phyloP scores from a whole-genome alignment of 2,797 vertebrate species.

The Lateolabrax maculatus region DNA sequence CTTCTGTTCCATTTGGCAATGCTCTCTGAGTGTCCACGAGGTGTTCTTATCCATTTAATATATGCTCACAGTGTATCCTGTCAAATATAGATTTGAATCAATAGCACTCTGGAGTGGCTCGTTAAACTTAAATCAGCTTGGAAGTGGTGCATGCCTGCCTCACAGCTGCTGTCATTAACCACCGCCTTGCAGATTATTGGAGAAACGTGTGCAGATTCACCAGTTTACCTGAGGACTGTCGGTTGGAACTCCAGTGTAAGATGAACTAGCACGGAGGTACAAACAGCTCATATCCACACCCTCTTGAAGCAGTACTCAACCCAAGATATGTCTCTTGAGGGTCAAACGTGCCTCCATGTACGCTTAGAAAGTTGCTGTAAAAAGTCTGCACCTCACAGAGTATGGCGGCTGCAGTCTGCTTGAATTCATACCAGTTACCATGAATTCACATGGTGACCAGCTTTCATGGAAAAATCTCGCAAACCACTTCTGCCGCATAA shows the following conservation, averaged over 20 bases:
- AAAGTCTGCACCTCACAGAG: slow-evolving; percentile 33
- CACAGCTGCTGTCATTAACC: slow-evolving; percentile 89
- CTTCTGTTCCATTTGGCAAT: slow-evolving; percentile 74
- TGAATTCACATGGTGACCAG: slow-evolving; percentile 8
- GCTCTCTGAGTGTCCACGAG: slow-evolving; percentile 79
- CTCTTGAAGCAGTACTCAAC: slow-evolving; percentile 35
- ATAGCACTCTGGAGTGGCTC: slow-evolving; percentile 89
- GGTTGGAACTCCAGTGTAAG: slow-evolving; percentile 46
- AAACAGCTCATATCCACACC: slow-evolving; percentile 41
- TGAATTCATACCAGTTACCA: slow-evolving; percentile 29
- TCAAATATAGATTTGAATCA: slow-evolving; percentile 91
- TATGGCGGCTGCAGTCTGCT: not conserved
- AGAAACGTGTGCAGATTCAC: slow-evolving; percentile 83
- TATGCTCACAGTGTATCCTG: slow-evolving; percentile 89
- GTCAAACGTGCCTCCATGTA: slow-evolving; percentile 4
- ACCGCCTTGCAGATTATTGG: slow-evolving; percentile 86
- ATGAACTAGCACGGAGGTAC: slow-evolving; percentile 44
- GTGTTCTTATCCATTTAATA: slow-evolving; percentile 89
- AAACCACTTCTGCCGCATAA: not conserved
- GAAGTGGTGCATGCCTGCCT: slow-evolving; percentile 88
- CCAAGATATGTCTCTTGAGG: not conserved
- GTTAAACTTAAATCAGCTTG: slow-evolving; percentile 91
- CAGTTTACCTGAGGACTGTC: slow-evolving; percentile 75
- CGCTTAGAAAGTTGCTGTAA: slow-evolving; percentile 6
- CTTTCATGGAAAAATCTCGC: slow-evolving; percentile 13